A percentile compares a stretch with the other conserved stretches of the same genome.
These are phyloP conservation scores for Pandion haliaetus DNA, from an alignment of 2,113 vertebrate species.

Conservation along the genomic window DNA sequence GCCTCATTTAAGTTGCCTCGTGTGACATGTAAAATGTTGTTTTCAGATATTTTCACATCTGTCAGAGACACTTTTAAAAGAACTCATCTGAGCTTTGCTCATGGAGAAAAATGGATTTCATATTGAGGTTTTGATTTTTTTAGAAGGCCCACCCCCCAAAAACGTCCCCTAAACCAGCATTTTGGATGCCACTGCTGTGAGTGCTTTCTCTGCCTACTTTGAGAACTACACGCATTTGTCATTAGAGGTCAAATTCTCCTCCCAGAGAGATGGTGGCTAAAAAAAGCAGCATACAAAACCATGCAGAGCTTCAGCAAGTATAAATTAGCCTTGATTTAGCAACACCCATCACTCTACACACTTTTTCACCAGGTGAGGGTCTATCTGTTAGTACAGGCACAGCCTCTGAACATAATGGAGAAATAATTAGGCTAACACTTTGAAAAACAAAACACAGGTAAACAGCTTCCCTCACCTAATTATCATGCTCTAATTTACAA, in stretches of 20 bases:
- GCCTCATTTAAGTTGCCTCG: background rate
- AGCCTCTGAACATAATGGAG: background rate
- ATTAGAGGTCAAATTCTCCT: background rate
- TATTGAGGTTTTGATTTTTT: background rate
- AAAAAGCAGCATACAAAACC: background rate
- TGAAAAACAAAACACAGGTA: background rate
- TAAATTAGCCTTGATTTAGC: background rate
- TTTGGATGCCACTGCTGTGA: background rate
- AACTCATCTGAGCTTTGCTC: background rate
- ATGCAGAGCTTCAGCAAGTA: background rate
- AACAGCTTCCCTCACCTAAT: constrained; percentile 35
- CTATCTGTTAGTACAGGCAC: background rate
- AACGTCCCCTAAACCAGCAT: background rate
- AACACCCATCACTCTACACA: background rate
- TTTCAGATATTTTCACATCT: background rate
- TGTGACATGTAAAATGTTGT: background rate
- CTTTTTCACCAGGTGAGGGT: background rate
- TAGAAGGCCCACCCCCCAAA: background rate
- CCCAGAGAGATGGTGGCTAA: background rate
- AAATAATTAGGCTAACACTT: background rate
- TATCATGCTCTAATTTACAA: constrained; percentile 44
- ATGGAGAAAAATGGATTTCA: background rate
- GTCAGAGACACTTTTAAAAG: background rate
- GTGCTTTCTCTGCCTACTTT: background rate
- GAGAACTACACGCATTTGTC: background rate